phyloP scores from a whole-genome alignment of 2,797 vertebrate species.

The Denticeps clupeoides region DNA sequence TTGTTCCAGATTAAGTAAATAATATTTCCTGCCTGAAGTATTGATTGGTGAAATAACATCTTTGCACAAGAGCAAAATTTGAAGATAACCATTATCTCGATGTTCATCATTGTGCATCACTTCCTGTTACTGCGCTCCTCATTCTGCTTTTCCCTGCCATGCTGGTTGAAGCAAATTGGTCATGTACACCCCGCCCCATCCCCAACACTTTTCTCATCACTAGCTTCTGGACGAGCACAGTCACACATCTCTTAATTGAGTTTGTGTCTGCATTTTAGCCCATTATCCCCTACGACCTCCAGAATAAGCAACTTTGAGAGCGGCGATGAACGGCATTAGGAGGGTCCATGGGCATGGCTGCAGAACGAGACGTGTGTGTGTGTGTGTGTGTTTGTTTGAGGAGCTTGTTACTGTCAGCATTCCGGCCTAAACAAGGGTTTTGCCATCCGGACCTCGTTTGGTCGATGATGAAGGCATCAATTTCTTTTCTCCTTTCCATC shows the following conservation, averaged over 20 bases:
- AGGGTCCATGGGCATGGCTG: slow-evolving; percentile 6
- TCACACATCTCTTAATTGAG: slow-evolving; percentile 29
- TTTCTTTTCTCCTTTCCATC: slow-evolving; percentile 14
- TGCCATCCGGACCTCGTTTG: slow-evolving; percentile 32
- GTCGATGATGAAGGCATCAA: slow-evolving; percentile 36
- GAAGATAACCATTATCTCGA: slow-evolving; percentile 39
- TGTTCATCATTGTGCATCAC: slow-evolving; percentile 33
- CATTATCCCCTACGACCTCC: slow-evolving; percentile 17
- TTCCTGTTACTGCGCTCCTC: slow-evolving; percentile 32
- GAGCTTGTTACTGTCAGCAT: slow-evolving; percentile 20
- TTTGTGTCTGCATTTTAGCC: slow-evolving; percentile 28
- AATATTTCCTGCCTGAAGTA: slow-evolving; percentile 26
- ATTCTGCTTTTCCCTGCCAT: not conserved
- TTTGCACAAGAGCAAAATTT: slow-evolving; percentile 5
- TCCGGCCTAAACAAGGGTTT: slow-evolving; percentile 14
- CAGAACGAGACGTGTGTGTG: slow-evolving; percentile 13
- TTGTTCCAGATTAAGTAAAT: slow-evolving; percentile 2
- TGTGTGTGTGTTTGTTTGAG: not conserved
- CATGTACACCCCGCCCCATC: not conserved
- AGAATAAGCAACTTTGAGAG: too few relatives aligned
- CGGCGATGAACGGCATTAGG: too few relatives aligned
- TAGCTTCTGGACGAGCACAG: slow-evolving; percentile 20
- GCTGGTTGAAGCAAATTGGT: not conserved
- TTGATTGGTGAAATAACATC: slow-evolving; percentile 30
- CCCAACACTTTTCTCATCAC: slow-evolving; percentile 7